Evolutionary conservation across 1,140 invertebrate genomes (phyloP), one percentile per base, ranked within the genome.

Genomic region (Eriocheir sinensis): DNA sequence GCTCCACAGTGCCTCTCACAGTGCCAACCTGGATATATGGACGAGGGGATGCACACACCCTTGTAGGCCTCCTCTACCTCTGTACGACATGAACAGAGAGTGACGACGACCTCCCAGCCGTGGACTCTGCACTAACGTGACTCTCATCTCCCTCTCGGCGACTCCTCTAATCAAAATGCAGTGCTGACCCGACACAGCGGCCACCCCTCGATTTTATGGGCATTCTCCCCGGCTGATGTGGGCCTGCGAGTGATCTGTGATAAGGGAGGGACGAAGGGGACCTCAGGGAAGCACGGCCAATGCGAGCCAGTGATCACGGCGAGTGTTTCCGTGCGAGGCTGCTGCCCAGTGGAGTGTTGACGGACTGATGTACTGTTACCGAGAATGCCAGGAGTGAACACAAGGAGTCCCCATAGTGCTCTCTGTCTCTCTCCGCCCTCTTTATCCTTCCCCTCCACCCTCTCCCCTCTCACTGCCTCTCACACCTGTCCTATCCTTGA

Each of bases 1-100:
- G 72, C 91, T 92, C 91, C 91, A 81, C 91, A 83, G 91, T 92
- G 91, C 91, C 91, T 72, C 79, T 21, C 9, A 44, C 40, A 92
- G 91, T 92, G 91, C 91, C 91, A 92, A 44, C 79, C 38, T 83
- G 80, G 79, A 48, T 92, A 44, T 92, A 92, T 40, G 79, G 79
- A 79, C 91, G 91, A 44, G 30, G 53, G 91, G 79, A 92, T 92
- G 83, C 48, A 81, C 40, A 40, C 91, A 34, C 36, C 6, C 9
- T 81, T 91, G 32, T n/a, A 30, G 44, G n/a, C 32, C 2, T 2
- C 15, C 9, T 32, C 48, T 40, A 34, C 34, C 9, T 15, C 3
- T 44, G 21, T 32, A 38, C 17, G 53, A 34, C 53, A 30, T 53
- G 27, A 72, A 38, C 79, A 36, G 21, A 4, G n/a, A 12, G 9